Evolutionary conservation across 1,140 invertebrate genomes (phyloP).

Genomic region (Pseudomyrmex sp.): DNA sequence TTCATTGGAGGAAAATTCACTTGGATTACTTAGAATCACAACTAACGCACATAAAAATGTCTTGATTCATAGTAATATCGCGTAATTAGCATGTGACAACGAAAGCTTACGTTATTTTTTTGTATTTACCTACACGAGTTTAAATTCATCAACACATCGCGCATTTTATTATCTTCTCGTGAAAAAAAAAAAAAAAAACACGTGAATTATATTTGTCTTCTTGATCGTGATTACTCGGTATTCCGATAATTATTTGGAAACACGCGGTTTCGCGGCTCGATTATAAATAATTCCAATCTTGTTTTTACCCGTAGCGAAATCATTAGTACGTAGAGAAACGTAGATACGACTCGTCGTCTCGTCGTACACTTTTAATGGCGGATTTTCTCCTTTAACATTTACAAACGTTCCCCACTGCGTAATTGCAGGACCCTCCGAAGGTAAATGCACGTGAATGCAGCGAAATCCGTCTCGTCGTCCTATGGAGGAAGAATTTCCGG

Average conservation of each 20-base stretch:
- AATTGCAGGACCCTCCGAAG: constrained; percentile 68
- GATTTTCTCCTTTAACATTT: constrained; percentile 72
- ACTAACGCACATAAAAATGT: not conserved
- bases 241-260: constrained; percentile 8
- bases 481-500: constrained; percentile 68
- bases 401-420: constrained; percentile 64
- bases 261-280: constrained; percentile 6
- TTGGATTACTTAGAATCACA: not conserved
- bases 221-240: constrained; percentile 24
- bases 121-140: no score
- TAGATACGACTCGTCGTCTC: constrained; percentile 58
- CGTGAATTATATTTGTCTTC: constrained; percentile 32
- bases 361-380: constrained; percentile 69
- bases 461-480: constrained; percentile 68
- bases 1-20: not conserved
- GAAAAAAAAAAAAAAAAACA: not conserved
- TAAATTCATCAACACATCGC: not conserved
- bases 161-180: not conserved
- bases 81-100: not conserved
- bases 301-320: constrained; percentile 47
- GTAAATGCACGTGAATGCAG: constrained; percentile 75
- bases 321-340: constrained; percentile 39
- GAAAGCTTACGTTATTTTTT: no score
- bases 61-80: not conserved
- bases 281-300: constrained; percentile 57